Base-by-base conservation (phyloP, 2,797 vertebrate species). In the Nannoperca obscura region DNA sequence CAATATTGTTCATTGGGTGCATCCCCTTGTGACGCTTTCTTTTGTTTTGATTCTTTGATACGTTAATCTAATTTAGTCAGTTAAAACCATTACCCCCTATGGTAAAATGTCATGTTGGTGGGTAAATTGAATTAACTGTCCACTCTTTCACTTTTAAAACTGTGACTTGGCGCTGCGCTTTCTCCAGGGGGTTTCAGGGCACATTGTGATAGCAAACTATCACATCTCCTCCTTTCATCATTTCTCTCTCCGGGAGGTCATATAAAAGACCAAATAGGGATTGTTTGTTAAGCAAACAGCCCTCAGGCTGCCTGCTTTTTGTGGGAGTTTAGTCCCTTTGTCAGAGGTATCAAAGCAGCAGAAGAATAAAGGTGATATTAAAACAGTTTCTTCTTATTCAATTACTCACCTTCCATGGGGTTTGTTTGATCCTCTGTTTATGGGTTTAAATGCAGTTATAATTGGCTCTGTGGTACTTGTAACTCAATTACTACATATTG, bases 361-460 rank as follows among this genome's bases (percentile, higher is more conserved):
- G 57, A 68, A 42, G 19, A 63, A 74, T 69, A 69, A 78, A 72
- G 60, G 67, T 62, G 22, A 71, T 77, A 78, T 62, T 75, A 66
- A 80, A 87, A 75, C 46, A 14, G 49, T 67, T 69, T 74, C 47
- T 74, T 74, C 34, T 76, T 64, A 82, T 86, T 87, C 44, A 76
- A 66, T 89, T 80, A 72, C 38, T 80, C 42, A 47, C 49, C 66
- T 71, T 87, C 47, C 80, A 78, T 57, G 57, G 73, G 72, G 70
- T 78, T 86, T 86, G 74, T 78, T 80, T 85, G 80, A 74, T 32
- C 13, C 54, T 66, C 47, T 77, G 59, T 85, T 80, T 57, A 69
- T 78, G 65, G 74, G n/a, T 68, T 79, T 82, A 84, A 85, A 84
- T 84, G 27, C 53, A 74, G 71, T 61, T 86, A 74, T 64, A 78